Base-by-base conservation (phyloP, 2,888 invertebrate genomes). In the Sphinx pinastri region DNA sequence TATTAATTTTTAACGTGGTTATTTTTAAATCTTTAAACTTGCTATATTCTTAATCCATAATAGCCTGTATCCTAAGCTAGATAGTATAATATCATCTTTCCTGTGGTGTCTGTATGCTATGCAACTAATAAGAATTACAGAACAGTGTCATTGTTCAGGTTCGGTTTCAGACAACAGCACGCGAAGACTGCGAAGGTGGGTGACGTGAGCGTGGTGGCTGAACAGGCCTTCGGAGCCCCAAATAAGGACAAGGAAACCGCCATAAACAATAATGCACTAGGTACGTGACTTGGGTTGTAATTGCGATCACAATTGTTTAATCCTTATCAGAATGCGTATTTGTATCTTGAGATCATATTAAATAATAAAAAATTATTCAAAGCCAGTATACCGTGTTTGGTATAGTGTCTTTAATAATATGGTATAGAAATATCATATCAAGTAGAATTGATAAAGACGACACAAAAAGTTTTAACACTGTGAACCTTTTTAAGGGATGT, bases 101-200 rank as follows among this genome's bases (percentile, higher is more conserved):
- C 19, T 63, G 4, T 49, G 47, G 11, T 47, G 38, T 38, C 0
- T 59, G 47, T 63, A 63, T 47, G 31, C 38, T 47, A 63, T 19
- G 1, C 19, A 63, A 63, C 59, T 69, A 69, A 63, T 54, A 69
- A 14, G 31, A 16, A 69, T 69, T 69, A 69, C 60, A 69, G 69
- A 54, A 63, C 19, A 7, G 57, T 60, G 19, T 70, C 59, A 67
- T 83, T 80, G 80, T 77, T 83, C 73, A 94, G 94, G 84, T 97
- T 97, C 89, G 97, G 97, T 79, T 97, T 97, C 93, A 95, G 97
- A 81, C 96, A 96, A 84, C 95, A 94, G 79, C 94, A 95, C 74
- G 95, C 95, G 77, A 95, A 96, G 84, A 95, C 96, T 71, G 96
- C 96, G 81, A 95, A 95, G 88, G 96, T 96, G 69, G 95, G 95